phyloP scores from a whole-genome alignment of 2,797 vertebrate genomes.

The Chelidonichthys spinosus region DNA sequence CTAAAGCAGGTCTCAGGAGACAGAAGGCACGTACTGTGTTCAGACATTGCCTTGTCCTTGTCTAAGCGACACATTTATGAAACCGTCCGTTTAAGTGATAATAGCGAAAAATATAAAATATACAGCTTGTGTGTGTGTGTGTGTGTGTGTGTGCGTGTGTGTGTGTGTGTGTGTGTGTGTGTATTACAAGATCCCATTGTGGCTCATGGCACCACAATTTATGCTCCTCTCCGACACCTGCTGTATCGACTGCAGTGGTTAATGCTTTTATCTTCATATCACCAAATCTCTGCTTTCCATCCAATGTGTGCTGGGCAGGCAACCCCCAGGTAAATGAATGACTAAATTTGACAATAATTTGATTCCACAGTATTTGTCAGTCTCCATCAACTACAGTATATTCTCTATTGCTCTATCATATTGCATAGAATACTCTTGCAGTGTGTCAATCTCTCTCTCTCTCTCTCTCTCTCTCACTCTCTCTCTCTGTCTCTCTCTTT shows the following conservation, averaged over 20 bases:
- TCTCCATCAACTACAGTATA: not conserved
- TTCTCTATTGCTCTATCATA: not conserved
- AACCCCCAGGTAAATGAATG: not conserved
- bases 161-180: not conserved
- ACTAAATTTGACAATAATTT: not conserved
- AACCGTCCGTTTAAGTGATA: not conserved
- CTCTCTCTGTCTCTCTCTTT: not conserved
- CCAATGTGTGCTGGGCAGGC: slow-evolving; percentile 7
- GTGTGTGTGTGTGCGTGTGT: slow-evolving; percentile 5
- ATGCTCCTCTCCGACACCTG: slow-evolving; percentile 6
- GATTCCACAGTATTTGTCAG: not conserved
- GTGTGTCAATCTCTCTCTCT: no score
- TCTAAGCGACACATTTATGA: slow-evolving; percentile 14
- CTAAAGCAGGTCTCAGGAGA: slow-evolving; percentile 5
- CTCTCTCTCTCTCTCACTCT: not conserved
- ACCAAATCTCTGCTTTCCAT: slow-evolving; percentile 19
- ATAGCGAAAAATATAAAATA: not conserved
- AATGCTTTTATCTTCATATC: slow-evolving; percentile 31
- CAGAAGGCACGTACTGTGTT: not conserved
- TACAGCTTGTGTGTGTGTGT: not conserved
- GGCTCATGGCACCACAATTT: not conserved
- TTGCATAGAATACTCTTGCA: no score
- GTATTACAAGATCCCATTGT: not conserved
- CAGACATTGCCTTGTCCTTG: not conserved
- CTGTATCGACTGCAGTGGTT: slow-evolving; percentile 22